phyloP scores from a whole-genome alignment of 2,888 invertebrate genomes.

The Eilema caniola region DNA sequence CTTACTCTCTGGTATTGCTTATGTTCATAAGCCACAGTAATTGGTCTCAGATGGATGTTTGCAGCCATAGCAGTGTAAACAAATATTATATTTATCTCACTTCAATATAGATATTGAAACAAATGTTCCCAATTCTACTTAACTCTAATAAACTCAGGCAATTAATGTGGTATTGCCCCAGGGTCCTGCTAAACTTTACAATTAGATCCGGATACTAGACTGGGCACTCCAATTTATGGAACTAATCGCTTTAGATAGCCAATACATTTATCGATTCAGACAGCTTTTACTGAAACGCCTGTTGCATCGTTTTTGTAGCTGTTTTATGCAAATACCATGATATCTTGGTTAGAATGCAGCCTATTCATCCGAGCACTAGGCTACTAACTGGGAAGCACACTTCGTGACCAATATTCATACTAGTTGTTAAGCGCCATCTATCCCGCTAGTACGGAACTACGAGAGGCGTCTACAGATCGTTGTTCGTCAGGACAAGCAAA shows the following conservation, averaged over 20 bases:
- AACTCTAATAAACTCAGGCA: constrained; percentile 5
- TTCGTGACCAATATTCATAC: too few species aligned
- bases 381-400: too few species aligned
- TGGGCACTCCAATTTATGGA: constrained; percentile 18
- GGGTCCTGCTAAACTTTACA: constrained; percentile 18
- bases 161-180: constrained; percentile 21
- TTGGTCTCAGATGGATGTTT: too few species aligned
- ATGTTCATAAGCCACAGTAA: too few species aligned
- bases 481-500: too few species aligned
- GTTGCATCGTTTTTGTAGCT: background rate
- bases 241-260: constrained; percentile 15
- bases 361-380: too few species aligned
- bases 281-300: background rate
- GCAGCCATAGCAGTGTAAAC: background rate
- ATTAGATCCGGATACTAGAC: constrained; percentile 18
- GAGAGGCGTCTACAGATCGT: too few species aligned
- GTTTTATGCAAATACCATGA: background rate
- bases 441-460: too few species aligned
- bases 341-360: background rate
- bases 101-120: background rate
- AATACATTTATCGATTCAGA: constrained; percentile 17
- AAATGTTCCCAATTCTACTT: background rate
- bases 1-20: too few species aligned
- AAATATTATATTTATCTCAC: background rate
- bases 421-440: too few species aligned